Base-by-base conservation (phyloP, 1,140 invertebrate species). In the Leptonema lineaticorne region DNA sequence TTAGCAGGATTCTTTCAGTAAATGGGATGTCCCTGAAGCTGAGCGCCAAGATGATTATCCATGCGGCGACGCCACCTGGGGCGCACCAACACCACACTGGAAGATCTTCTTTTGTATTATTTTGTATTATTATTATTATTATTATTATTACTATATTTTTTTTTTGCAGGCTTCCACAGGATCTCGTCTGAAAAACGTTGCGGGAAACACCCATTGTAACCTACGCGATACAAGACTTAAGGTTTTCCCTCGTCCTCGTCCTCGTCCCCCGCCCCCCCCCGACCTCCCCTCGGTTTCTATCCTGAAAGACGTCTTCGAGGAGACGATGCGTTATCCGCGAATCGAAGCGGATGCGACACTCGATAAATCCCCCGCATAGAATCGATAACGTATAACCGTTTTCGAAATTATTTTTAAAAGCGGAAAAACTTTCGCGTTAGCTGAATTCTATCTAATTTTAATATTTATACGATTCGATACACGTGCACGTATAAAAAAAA, bases 1-100 rank as follows among this genome's bases (percentile, higher is more conserved):
- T 72, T 72, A 69, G 70, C 70, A n/a, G 70, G 70, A 72, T 72
- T 72, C 70, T 72, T 72, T 72, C 70, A 50, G 70, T 69, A 72
- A 72, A 72, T 72, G 68, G 70, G 70, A 69, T 69, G 70, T 72
- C 70, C 70, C 67, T 62, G 69, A 59, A 59, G 66, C 62, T 50
- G 69, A 71, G 69, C 69, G 69, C 69, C 69, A 63, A 69, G 70
- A 72, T 67, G 67, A 72, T 72, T 72, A 72, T 72, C 67, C 70
- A 33, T 11, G 63, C 63, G 70, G 56, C 70, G 63, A 48, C 28
- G 70, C 67, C 70, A 72, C 70, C 70, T 72, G 70, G 64, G 70
- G 63, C 70, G 53, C 65, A 29, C 27, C 27, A n/a, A 58, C 46
- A 41, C 26, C 53, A 18, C 46, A 16, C 46, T 22, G 29, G 11